Conservation (phyloP, 2,797 vertebrate genomes). For the Premnoplex brunnescens region DNA sequence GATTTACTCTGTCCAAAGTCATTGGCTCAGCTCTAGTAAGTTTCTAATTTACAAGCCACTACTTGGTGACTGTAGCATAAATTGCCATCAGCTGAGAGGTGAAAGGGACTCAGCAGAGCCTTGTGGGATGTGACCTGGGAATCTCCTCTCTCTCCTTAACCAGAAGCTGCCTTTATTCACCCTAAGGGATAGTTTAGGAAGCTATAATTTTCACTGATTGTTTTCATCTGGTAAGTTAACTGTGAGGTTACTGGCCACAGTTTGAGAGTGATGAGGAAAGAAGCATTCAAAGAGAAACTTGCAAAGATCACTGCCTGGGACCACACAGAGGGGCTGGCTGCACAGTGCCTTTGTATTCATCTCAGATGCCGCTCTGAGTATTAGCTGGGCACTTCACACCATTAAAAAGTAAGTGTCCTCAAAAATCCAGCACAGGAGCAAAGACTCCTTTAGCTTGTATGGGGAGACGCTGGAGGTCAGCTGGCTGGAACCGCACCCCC, state of each 20-base stretch:
- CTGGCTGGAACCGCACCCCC: not conserved
- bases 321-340: not conserved
- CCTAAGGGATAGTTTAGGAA: not conserved
- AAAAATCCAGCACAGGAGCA: not conserved
- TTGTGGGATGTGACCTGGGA: not conserved
- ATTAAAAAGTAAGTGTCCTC: not conserved
- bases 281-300: not conserved
- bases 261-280: not conserved
- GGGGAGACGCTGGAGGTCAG: not conserved
- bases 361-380: accelerated
- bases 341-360: not conserved
- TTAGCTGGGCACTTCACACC: not conserved
- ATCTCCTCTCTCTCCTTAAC: not conserved
- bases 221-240: not conserved
- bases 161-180: not conserved
- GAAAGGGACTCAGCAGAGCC: not conserved
- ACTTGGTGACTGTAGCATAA: not conserved
- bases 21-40: not conserved
- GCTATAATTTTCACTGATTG: not conserved
- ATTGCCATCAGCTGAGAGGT: not conserved
- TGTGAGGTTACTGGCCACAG: not conserved
- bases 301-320: not conserved
- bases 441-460: not conserved
- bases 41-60: not conserved
- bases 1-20: not conserved